phyloP scores from a whole-genome alignment of 2,888 invertebrate species.

The Sepioteuthis lessoniana region DNA sequence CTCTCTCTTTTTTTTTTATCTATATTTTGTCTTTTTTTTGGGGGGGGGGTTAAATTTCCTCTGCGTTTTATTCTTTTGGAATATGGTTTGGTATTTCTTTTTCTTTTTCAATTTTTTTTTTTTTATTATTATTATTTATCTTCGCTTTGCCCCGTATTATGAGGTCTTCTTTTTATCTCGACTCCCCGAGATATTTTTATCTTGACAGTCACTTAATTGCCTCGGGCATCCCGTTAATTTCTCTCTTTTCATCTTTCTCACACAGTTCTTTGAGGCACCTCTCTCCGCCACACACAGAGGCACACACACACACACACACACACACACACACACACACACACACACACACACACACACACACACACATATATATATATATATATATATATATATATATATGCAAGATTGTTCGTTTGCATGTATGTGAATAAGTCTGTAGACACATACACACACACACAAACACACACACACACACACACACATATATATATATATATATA shows the following conservation, averaged over 20 bases:
- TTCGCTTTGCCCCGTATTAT: not conserved
- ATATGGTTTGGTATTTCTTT: not conserved
- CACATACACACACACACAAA: not conserved
- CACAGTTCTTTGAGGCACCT: not conserved
- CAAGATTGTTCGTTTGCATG: not conserved
- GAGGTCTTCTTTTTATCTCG: not conserved
- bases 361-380: slow-evolving; percentile 33
- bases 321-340: not conserved
- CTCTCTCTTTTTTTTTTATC: not conserved
- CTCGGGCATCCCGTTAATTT: not conserved
- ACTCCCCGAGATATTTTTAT: not conserved
- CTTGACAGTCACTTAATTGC: not conserved
- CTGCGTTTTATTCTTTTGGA: not conserved
- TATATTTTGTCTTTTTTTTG: not conserved
- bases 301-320: not conserved
- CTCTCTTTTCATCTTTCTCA: slow-evolving; percentile 4
- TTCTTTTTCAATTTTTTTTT: too few species aligned
- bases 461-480: not conserved
- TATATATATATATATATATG: not conserved
- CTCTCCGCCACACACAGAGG: not conserved
- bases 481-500: not conserved
- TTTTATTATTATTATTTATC: too few species aligned
- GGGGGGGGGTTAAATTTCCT: not conserved
- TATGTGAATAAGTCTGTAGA: not conserved
- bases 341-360: not conserved